Conservation (phyloP, 2,113 vertebrate genomes). For the Ivindomyrus marchei region DNA sequence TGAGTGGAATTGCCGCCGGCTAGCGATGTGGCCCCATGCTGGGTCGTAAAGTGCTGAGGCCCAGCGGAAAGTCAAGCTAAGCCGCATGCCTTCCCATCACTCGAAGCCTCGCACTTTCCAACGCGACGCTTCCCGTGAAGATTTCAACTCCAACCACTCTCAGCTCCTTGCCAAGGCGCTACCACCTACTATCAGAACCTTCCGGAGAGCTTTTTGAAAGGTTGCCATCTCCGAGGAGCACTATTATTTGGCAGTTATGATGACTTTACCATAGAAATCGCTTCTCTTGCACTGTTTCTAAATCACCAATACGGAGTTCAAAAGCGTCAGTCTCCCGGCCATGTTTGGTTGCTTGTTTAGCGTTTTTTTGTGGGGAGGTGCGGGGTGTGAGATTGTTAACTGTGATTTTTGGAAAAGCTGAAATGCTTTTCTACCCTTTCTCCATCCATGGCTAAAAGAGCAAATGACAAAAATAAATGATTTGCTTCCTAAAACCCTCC, state of each 20-base stretch:
- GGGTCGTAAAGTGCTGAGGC: conserved; percentile 61
- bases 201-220: conserved; percentile 10
- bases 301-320: not conserved
- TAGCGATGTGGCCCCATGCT: conserved; percentile 50
- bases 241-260: not conserved
- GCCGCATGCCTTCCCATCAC: conserved; percentile 56
- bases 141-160: conserved; percentile 26
- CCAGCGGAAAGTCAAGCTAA: conserved; percentile 49
- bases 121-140: conserved; percentile 37
- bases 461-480: not conserved
- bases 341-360: not conserved
- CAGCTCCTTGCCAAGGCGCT: not conserved
- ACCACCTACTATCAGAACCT: not conserved
- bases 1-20: conserved; percentile 58
- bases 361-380: not conserved
- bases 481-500: not conserved
- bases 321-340: not conserved
- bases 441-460: not conserved
- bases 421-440: not conserved
- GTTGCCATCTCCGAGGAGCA: not conserved
- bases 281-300: not conserved
- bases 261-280: not conserved
- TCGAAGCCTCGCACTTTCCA: conserved; percentile 48
- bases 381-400: not conserved
- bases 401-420: not conserved